Evolutionary conservation across 2,113 vertebrate genomes (phyloP).

Genomic region (Oxyura jamaicensis): DNA sequence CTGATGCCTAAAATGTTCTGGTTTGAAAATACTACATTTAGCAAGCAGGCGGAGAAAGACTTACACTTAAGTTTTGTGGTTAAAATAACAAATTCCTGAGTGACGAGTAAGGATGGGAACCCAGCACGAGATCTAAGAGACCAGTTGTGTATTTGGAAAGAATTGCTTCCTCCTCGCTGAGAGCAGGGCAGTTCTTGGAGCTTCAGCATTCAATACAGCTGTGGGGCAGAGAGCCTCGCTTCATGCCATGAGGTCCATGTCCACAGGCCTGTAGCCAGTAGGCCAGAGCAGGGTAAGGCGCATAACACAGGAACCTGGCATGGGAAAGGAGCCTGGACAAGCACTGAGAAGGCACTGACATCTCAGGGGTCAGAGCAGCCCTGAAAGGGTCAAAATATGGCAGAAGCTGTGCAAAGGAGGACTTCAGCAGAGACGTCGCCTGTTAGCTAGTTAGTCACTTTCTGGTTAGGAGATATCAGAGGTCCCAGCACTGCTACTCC

Average conservation of each 20-base stretch:
- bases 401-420: background rate
- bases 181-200: background rate
- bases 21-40: background rate
- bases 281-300: background rate
- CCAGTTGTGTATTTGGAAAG: background rate
- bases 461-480: background rate
- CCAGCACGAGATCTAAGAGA: background rate
- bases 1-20: background rate
- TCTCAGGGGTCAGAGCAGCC: background rate
- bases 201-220: background rate
- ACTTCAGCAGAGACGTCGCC: background rate
- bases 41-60: fast-evolving
- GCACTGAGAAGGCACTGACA: background rate
- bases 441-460: background rate
- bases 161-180: background rate
- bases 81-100: background rate
- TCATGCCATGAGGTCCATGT: fast-evolving
- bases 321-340: background rate
- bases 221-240: fast-evolving
- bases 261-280: background rate
- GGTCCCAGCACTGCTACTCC: background rate
- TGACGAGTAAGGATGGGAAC: background rate
- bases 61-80: background rate
- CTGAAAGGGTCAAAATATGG: background rate
- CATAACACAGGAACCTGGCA: background rate